phyloP scores from a whole-genome alignment of 2,888 invertebrate species.

The Itoplectis maculator region DNA sequence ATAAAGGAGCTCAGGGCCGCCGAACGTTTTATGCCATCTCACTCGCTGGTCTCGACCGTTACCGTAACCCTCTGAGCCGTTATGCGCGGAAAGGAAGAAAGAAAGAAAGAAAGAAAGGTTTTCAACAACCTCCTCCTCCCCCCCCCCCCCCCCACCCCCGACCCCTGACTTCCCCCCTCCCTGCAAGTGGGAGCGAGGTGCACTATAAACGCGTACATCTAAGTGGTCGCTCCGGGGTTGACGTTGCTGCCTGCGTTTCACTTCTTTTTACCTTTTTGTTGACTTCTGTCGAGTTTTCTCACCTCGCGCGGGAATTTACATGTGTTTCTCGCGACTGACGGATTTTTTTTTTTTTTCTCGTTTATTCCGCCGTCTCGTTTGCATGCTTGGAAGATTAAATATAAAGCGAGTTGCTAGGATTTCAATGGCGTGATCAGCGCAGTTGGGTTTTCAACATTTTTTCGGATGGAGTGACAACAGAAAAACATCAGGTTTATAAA shows the following conservation, averaged over 20 bases:
- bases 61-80: conserved; percentile 60
- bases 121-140: background rate
- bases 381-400: too few species aligned
- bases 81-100: conserved; percentile 2
- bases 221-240: conserved; percentile 2
- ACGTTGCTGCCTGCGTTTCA: background rate
- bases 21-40: conserved; percentile 64
- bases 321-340: background rate
- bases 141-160: too few species aligned
- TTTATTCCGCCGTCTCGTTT: background rate
- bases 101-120: conserved; percentile 27
- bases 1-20: conserved; percentile 67
- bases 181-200: background rate
- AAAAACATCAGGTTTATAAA: too few species aligned
- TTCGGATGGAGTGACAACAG: too few species aligned
- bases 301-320: background rate
- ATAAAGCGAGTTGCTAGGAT: too few species aligned
- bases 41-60: conserved; percentile 30
- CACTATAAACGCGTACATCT: background rate
- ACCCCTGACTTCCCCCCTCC: too few species aligned
- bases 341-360: background rate
- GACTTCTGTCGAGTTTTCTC: background rate
- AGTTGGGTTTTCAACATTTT: too few species aligned
- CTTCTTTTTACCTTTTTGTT: background rate
- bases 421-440: too few species aligned